Conservation (phyloP, 2,797 vertebrate species). For the Danio aesculapii region DNA sequence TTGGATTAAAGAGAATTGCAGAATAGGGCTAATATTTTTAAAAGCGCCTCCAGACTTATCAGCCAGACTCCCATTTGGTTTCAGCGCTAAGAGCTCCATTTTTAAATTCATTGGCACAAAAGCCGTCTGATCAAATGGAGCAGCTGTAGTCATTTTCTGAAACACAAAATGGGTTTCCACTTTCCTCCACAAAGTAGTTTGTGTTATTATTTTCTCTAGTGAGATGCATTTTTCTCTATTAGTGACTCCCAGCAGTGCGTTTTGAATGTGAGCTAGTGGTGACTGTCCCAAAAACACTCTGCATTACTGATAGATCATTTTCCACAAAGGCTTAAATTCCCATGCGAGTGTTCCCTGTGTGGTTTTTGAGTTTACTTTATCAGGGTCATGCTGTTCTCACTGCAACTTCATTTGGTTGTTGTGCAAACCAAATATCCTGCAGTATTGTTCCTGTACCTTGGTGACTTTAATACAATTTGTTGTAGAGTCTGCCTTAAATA, state of each 20-base stretch:
- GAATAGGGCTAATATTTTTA: conserved; percentile 67
- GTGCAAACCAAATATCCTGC: too few relatives aligned
- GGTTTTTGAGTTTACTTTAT: too few relatives aligned
- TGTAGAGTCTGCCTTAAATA: too few relatives aligned
- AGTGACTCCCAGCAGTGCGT: too few relatives aligned
- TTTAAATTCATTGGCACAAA: neutral
- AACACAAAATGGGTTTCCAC: neutral
- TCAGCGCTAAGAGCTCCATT: neutral
- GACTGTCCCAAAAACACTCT: neutral
- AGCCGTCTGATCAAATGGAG: neutral
- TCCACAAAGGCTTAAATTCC: neutral
- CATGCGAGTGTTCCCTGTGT: neutral
- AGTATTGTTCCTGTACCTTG: too few relatives aligned
- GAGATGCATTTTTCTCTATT: too few relatives aligned
- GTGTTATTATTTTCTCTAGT: too few relatives aligned
- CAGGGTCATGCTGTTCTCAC: too few relatives aligned
- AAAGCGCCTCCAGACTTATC: conserved; percentile 71
- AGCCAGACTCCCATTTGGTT: conserved; percentile 59
- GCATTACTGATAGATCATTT: conserved; percentile 8
- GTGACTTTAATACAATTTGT: too few relatives aligned
- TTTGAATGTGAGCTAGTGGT: too few relatives aligned
- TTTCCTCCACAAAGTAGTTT: too few relatives aligned
- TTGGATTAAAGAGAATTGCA: conserved; percentile 75
- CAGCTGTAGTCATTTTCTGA: neutral
- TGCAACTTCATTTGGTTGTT: too few relatives aligned